Evolutionary conservation across 2,888 invertebrate species (phyloP).

Genomic region (Ormyrus labotus): DNA sequence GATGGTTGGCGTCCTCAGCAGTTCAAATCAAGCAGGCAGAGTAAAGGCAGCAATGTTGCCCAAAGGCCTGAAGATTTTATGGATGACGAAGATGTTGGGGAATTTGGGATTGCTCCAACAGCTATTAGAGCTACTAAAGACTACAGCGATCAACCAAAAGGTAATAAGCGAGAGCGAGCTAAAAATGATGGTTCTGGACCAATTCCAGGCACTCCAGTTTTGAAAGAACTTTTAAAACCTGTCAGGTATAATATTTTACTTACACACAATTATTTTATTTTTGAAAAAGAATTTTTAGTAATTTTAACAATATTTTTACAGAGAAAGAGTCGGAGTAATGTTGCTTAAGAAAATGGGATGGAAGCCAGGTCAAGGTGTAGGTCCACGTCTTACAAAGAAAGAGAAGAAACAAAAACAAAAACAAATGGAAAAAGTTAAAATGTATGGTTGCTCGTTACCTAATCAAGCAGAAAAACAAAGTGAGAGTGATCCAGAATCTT

Average conservation of each 20-base stretch:
- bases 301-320: conserved; percentile 67
- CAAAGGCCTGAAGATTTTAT: conserved; percentile 95
- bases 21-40: conserved; percentile 91
- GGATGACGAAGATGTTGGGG: conserved; percentile 97
- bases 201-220: conserved; percentile 78
- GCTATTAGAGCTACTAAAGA: conserved; percentile 88
- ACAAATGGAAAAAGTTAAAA: conserved; percentile 70
- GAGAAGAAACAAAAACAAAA: conserved; percentile 71
- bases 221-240: conserved; percentile 78
- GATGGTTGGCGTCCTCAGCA: conserved; percentile 96
- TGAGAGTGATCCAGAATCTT: conserved; percentile 73
- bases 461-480: conserved; percentile 54
- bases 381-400: conserved; percentile 78
- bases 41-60: conserved; percentile 78
- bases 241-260: conserved; percentile 73
- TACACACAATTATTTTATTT: conserved; percentile 10
- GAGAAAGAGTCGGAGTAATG: conserved; percentile 91
- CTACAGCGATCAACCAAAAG: conserved; percentile 78
- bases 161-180: conserved; percentile 72
- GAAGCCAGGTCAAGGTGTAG: conserved; percentile 91
- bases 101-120: conserved; percentile 96
- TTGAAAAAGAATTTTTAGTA: conserved; percentile 16
- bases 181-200: conserved; percentile 67
- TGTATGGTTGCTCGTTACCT: conserved; percentile 78
- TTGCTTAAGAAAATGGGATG: conserved; percentile 95